These are phyloP conservation scores for Zaprionus bogoriensis DNA, from an alignment of 2,888 invertebrate genomes.

Conservation along the genomic window DNA sequence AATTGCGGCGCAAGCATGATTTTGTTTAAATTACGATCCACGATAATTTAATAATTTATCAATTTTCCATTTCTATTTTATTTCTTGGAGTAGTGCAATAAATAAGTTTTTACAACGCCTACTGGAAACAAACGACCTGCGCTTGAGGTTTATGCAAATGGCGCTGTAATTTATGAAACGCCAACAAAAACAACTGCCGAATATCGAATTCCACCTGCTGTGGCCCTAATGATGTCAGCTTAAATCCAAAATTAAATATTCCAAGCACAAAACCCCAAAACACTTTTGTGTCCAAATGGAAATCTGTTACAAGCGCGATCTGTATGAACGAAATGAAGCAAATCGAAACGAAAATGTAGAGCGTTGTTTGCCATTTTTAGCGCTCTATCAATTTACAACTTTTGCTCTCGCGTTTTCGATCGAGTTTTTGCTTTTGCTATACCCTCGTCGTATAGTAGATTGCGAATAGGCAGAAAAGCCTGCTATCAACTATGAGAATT, in stretches of 20 bases:
- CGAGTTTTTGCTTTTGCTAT: slow-evolving; percentile 15
- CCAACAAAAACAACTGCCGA: slow-evolving; percentile 20
- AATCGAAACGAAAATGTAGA: slow-evolving; percentile 55
- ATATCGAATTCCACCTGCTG: slow-evolving; percentile 66
- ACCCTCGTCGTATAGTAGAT: neutral
- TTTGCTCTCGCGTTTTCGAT: slow-evolving; percentile 43
- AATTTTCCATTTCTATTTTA: slow-evolving; percentile 29
- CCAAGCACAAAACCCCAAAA: slow-evolving; percentile 42
- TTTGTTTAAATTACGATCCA: slow-evolving; percentile 62
- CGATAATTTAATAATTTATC: slow-evolving; percentile 62
- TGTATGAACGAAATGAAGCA: neutral
- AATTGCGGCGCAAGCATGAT: slow-evolving; percentile 39
- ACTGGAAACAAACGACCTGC: slow-evolving; percentile 33
- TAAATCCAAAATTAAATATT: slow-evolving; percentile 57
- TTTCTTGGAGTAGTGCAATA: slow-evolving; percentile 42
- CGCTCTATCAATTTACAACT: slow-evolving; percentile 71
- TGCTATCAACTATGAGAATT: neutral
- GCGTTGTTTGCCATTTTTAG: slow-evolving; percentile 67
- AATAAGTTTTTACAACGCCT: slow-evolving; percentile 64
- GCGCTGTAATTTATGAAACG: slow-evolving; percentile 47
- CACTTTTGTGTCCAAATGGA: slow-evolving; percentile 49
- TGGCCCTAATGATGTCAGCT: slow-evolving; percentile 70
- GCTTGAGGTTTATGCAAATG: slow-evolving; percentile 56
- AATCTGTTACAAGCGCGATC: slow-evolving; percentile 44
- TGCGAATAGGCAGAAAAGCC: too few species aligned